A percentile compares a stretch with the other conserved stretches of the same genome.
phyloP scores from a whole-genome alignment of 2,888 invertebrate genomes.

The Helicoverpa assulta region DNA sequence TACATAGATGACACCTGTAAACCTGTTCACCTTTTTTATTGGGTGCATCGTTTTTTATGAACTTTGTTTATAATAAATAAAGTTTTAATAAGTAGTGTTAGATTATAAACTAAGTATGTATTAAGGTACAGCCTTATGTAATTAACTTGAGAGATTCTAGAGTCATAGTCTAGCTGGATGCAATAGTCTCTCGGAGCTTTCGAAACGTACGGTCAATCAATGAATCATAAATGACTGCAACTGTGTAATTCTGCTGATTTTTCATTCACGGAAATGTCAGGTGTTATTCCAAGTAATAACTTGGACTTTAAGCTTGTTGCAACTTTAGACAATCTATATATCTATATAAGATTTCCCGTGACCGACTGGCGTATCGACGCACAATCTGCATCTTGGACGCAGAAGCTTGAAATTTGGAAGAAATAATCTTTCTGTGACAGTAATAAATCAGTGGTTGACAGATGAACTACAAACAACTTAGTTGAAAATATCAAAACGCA shows the following conservation, averaged over 20 bases:
- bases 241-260: neutral
- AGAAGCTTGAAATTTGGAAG: too few species aligned
- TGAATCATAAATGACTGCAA: neutral
- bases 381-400: too few species aligned
- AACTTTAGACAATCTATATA: too few species aligned
- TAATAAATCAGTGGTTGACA: too few species aligned
- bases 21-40: neutral
- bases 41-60: neutral
- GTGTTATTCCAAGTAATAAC: neutral
- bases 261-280: neutral
- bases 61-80: neutral
- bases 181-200: slow-evolving; percentile 2
- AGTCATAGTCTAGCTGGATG: neutral
- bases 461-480: too few species aligned
- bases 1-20: neutral
- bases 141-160: neutral
- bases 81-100: neutral
- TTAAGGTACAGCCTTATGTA: neutral
- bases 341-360: too few species aligned
- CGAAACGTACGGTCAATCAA: slow-evolving; percentile 1
- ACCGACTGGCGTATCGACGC: too few species aligned
- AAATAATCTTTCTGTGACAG: too few species aligned
- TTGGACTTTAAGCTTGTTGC: neutral
- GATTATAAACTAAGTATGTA: neutral
- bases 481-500: too few species aligned